Evolutionary conservation across 2,888 invertebrate genomes (phyloP).

Genomic region (Scaeva pyrastri): DNA sequence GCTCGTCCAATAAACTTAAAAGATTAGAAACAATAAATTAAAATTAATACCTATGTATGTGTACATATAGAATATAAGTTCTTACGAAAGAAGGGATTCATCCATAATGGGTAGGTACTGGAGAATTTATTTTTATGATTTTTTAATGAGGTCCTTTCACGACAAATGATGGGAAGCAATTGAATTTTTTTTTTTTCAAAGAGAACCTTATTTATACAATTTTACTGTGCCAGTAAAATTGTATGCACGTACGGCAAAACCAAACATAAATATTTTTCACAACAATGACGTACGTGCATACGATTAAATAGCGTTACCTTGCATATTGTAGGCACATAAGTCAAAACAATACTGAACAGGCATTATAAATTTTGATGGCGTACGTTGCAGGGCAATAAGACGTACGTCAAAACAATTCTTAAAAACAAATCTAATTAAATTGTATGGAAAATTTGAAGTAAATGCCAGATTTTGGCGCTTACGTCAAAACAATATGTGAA

Average conservation of each 20-base stretch:
- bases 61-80: not conserved
- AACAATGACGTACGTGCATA: not conserved
- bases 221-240: not conserved
- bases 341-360: not conserved
- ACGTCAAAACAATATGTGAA: not conserved
- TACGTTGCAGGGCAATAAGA: too few relatives aligned
- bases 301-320: not conserved
- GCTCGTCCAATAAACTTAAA: not conserved
- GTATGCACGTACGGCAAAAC: not conserved
- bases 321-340: not conserved
- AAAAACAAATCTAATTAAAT: not conserved
- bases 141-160: too few relatives aligned
- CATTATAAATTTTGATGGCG: not conserved
- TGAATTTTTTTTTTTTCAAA: too few relatives aligned
- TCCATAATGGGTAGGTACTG: too few relatives aligned
- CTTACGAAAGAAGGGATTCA: not conserved
- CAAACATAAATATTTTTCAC: not conserved
- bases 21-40: not conserved
- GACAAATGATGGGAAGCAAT: too few relatives aligned
- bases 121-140: too few relatives aligned
- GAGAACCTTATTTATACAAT: too few relatives aligned
- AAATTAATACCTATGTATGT: not conserved
- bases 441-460: not conserved
- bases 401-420: too few relatives aligned
- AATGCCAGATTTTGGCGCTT: not conserved